Base-by-base conservation (phyloP, 2,113 vertebrate genomes). In the Sceloporus undulatus region DNA sequence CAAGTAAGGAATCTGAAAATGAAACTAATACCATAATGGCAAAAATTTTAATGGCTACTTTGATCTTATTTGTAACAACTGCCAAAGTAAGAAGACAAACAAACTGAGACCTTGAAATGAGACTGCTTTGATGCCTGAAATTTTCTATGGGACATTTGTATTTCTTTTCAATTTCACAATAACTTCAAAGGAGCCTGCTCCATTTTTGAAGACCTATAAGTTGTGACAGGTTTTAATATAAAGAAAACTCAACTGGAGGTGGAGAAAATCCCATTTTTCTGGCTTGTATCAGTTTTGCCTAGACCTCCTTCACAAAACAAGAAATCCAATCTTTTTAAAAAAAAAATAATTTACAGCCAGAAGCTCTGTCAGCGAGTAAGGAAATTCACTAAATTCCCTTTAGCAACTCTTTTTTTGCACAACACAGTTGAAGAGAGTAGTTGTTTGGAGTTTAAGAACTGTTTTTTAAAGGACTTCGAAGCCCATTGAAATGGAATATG, bases 31-130 rank as follows among this genome's bases (percentile, higher is more conserved):
- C 2, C 21, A 19, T 74, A 74, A 65, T 85, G 77, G 21, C 54
- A 62, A 77, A 65, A 81, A 52, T 34, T 19, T 52, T 74, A 89
- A 66, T 75, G 40, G 3, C 10, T 74, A 38, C 52, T 84, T 88
- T 88, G 82, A 88, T 88, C 77, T 74, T 42, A 40, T 40, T 59
- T 23, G 48, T 84, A 16, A 71, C 34, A 71, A 65, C 52, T 84
- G 21, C 62, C 42, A 42, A 76, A 79, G 65, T 59, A 59, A 71
- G 34, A 59, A 56, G 14, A 71, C n/a, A 84, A 14, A 71, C 4
- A 79, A 21, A 79, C 25, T 34, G 27, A 65, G 1, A 78, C 27
- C 10, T 40, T 79, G 19, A 27, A 18, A 59, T 16, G 77, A 73
- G 7, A 18, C 13, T 18, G 10, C 40, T 81, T 34, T 29, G 84